Conservation (phyloP, 2,888 invertebrate genomes). For the Steinernema carpocapsae region DNA sequence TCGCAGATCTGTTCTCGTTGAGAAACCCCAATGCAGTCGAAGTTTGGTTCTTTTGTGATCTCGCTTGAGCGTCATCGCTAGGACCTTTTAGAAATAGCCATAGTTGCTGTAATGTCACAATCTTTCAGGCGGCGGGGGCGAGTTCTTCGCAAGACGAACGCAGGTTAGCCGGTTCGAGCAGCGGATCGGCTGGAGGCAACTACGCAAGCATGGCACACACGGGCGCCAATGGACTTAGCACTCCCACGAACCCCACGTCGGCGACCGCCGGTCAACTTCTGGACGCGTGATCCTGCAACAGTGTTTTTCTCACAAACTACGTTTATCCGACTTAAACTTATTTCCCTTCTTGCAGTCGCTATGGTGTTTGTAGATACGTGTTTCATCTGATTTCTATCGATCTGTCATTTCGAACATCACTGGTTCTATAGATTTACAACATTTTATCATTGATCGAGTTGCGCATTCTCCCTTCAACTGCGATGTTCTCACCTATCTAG, state of each 20-base stretch:
- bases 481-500: neutral
- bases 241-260: slow-evolving; percentile 36
- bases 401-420: slow-evolving; percentile 1
- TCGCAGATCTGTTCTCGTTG: neutral
- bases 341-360: neutral
- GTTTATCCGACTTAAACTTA: neutral
- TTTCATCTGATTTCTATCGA: slow-evolving; percentile 8
- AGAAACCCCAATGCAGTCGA: too few relatives aligned
- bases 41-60: too few relatives aligned
- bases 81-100: too few relatives aligned
- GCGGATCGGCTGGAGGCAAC: slow-evolving; percentile 47
- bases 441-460: neutral
- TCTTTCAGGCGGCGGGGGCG: slow-evolving; percentile 46
- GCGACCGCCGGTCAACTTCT: slow-evolving; percentile 17
- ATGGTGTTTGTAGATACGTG: slow-evolving; percentile 31
- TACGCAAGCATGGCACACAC: slow-evolving; percentile 55
- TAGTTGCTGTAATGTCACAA: neutral
- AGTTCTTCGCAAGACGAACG: slow-evolving; percentile 54
- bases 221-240: slow-evolving; percentile 42
- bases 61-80: too few relatives aligned
- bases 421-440: slow-evolving; percentile 2
- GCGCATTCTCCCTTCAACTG: neutral
- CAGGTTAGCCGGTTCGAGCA: slow-evolving; percentile 49
- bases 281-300: neutral
- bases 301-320: neutral